A percentile compares a stretch with the other conserved stretches of the same genome.
phyloP scores from a whole-genome alignment of 2,113 vertebrate species.

The Serilophus lunatus region DNA sequence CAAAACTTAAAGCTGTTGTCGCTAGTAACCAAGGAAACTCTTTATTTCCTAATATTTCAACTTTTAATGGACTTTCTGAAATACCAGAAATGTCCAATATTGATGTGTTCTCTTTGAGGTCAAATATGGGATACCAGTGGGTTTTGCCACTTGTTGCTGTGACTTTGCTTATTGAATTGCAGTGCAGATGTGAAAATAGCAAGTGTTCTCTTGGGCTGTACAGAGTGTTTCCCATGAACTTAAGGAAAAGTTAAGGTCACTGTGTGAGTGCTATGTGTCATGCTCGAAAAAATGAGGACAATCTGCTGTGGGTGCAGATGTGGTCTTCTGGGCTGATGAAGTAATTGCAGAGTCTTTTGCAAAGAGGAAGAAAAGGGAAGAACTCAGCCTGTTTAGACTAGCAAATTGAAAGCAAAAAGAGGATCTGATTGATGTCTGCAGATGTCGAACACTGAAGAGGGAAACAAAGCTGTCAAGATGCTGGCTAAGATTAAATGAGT shows the following conservation, averaged over 20 bases:
- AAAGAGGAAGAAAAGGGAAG: not conserved
- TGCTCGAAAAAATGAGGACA: not conserved
- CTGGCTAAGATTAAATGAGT: slow-evolving; percentile 26
- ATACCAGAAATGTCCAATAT: not conserved
- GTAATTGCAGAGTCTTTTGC: not conserved
- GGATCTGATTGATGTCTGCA: slow-evolving; percentile 36
- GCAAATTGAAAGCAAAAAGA: slow-evolving; percentile 31
- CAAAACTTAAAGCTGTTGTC: not conserved
- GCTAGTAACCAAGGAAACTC: not conserved
- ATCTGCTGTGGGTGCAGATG: not conserved
- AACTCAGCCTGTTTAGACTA: slow-evolving; percentile 7
- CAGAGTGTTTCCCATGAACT: not conserved
- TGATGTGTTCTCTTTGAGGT: not conserved
- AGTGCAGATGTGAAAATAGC: not conserved
- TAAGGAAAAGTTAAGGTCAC: not conserved
- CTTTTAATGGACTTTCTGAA: not conserved
- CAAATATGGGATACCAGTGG: not conserved
- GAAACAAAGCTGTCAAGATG: slow-evolving; percentile 23
- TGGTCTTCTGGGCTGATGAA: not conserved
- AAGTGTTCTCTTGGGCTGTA: not conserved
- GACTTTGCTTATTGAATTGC: not conserved
- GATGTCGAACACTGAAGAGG: not conserved
- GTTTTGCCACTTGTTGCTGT: not conserved
- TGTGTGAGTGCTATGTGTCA: fast-evolving
- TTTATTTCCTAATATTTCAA: not conserved